Conservation (phyloP, 1,140 invertebrate species). For the Scaptomyza graminum region DNA sequence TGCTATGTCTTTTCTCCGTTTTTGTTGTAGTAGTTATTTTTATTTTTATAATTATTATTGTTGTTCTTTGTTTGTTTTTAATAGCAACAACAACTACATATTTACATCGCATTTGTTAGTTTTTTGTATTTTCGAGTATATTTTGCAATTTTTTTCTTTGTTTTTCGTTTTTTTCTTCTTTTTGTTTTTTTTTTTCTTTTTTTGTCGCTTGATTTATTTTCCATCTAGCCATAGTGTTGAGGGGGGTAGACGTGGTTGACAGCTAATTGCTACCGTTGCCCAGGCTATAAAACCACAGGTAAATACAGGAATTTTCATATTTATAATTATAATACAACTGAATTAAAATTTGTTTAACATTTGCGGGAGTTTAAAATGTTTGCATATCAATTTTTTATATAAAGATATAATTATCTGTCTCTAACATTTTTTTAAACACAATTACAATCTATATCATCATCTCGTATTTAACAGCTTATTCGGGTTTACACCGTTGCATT, state of each 20-base stretch:
- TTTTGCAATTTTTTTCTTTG: conserved; percentile 63
- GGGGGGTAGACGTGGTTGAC: not conserved
- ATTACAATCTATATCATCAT: conserved; percentile 50
- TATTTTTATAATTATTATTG: conserved; percentile 32
- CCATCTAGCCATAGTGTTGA: conserved; percentile 23
- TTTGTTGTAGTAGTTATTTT: conserved; percentile 29
- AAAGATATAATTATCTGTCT: too few relatives aligned
- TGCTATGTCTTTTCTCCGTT: conserved; percentile 23
- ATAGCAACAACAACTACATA: conserved; percentile 73
- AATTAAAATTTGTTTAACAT: conserved; percentile 74
- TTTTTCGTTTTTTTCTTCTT: conserved; percentile 13
- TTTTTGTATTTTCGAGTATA: conserved; percentile 67
- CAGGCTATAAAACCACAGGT: conserved; percentile 44
- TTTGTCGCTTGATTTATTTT: conserved; percentile 44
- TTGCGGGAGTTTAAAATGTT: conserved; percentile 71
- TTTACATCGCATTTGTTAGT: conserved; percentile 75
- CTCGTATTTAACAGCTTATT: conserved; percentile 40
- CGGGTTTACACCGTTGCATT: not conserved
- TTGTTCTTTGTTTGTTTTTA: conserved; percentile 24
- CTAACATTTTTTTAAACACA: conserved; percentile 25
- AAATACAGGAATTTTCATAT: conserved; percentile 44
- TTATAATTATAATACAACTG: conserved; percentile 72
- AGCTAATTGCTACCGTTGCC: conserved; percentile 21
- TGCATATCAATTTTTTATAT: conserved; percentile 47
- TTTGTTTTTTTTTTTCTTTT: conserved; percentile 16